Conservation (phyloP, 2,888 invertebrate genomes). For the Chydorus sphaericus region DNA sequence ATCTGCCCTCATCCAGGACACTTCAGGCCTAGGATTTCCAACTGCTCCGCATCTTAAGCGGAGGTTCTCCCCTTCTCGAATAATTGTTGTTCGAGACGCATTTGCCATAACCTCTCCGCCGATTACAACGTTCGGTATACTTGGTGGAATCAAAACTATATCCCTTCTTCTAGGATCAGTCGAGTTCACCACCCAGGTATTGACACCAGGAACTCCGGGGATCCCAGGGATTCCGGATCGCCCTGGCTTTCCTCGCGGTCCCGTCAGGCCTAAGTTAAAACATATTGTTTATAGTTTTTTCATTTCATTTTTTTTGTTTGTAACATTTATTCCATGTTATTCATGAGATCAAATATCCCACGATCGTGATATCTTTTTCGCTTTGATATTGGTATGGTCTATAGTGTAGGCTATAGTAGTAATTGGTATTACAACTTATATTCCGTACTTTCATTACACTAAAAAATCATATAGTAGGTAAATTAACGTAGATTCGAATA, state of each 20-base stretch:
- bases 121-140: conserved; percentile 48
- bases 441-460: too few species aligned
- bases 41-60: conserved; percentile 66
- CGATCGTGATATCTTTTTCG: too few species aligned
- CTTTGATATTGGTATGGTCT: too few species aligned
- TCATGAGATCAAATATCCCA: too few species aligned
- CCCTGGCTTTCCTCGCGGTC: conserved; percentile 39
- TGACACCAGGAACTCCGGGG: conserved; percentile 66
- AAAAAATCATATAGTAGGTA: too few species aligned
- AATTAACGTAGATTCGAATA: too few species aligned
- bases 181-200: conserved; percentile 49
- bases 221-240: conserved; percentile 53
- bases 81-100: conserved; percentile 41
- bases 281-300: too few species aligned
- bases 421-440: too few species aligned
- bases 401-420: too few species aligned
- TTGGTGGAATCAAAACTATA: conserved; percentile 63
- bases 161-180: conserved; percentile 40
- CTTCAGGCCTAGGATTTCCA: conserved; percentile 58
- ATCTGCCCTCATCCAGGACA: conserved; percentile 59
- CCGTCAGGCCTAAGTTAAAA: conserved; percentile 53
- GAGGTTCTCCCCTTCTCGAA: conserved; percentile 64
- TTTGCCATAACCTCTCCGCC: conserved; percentile 1
- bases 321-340: too few species aligned
- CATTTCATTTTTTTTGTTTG: too few species aligned